Evolutionary conservation across 2,113 vertebrate species (phyloP).

Genomic region (Pelusios castaneus): DNA sequence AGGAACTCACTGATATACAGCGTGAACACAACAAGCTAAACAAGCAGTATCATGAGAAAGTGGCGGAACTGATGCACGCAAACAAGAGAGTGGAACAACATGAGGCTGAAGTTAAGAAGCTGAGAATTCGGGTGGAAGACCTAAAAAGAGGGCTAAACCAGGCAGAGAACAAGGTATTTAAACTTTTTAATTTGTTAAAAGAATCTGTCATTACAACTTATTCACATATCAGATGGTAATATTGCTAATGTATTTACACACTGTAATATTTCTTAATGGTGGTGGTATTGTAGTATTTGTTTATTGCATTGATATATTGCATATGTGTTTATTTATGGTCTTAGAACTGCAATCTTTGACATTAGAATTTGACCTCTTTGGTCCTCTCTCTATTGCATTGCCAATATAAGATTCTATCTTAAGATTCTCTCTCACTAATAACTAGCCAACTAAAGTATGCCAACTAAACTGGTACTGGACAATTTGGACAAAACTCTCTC

Average conservation of each 20-base stretch:
- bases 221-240: background rate
- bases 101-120: conserved; percentile 34
- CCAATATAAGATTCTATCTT: background rate
- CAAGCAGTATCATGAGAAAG: conserved; percentile 12
- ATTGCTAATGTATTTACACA: background rate
- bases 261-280: background rate
- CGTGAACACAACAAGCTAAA: background rate
- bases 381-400: background rate
- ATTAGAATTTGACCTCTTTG: background rate
- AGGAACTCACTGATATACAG: background rate
- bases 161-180: conserved; percentile 5
- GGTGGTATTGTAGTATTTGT: background rate
- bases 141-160: background rate
- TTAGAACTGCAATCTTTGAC: background rate
- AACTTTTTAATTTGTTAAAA: background rate
- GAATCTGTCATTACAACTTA: background rate
- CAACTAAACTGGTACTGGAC: background rate
- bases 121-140: conserved; percentile 18
- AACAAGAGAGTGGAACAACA: background rate
- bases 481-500: background rate
- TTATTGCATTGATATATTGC: background rate
- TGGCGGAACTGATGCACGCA: background rate
- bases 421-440: background rate
- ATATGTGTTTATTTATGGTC: background rate
- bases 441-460: too few relatives aligned